Evolutionary conservation across 2,113 vertebrate genomes (phyloP).

Genomic region (Trogon surrucura): DNA sequence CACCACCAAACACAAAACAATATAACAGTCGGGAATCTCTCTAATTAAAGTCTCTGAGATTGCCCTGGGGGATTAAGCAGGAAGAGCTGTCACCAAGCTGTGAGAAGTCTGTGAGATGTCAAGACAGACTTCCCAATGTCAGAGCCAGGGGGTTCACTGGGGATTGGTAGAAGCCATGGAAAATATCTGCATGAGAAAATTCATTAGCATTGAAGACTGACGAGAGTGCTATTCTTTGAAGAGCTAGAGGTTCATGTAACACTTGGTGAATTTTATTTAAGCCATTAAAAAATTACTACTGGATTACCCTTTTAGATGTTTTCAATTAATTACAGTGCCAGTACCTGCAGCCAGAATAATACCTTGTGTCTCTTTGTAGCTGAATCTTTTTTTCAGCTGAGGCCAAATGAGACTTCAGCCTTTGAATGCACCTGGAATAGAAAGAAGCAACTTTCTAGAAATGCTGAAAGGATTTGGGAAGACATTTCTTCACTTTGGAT

Average conservation of each 20-base stretch:
- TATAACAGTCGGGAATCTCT: background rate
- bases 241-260: background rate
- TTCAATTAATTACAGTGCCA: background rate
- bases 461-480: background rate
- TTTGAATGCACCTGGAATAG: background rate
- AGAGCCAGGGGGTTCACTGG: background rate
- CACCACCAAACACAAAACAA: background rate
- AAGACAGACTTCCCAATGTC: background rate
- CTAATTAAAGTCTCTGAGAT: background rate
- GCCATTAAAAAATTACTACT: background rate
- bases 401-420: background rate
- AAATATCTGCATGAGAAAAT: background rate
- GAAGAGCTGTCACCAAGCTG: background rate
- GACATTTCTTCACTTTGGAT: background rate
- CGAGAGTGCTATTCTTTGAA: background rate
- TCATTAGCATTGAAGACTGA: background rate
- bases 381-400: background rate
- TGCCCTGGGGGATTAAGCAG: background rate
- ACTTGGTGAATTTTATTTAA: background rate
- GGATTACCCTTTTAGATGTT: background rate
- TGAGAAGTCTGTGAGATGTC: background rate
- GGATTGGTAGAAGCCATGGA: background rate
- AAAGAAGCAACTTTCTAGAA: background rate
- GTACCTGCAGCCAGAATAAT: background rate
- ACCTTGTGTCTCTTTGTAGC: background rate